Percentiles rank a stretch among this genome's conserved stretches.
Conservation (phyloP, 2,797 vertebrate genomes). For the Odontamblyopus lacepedii region DNA sequence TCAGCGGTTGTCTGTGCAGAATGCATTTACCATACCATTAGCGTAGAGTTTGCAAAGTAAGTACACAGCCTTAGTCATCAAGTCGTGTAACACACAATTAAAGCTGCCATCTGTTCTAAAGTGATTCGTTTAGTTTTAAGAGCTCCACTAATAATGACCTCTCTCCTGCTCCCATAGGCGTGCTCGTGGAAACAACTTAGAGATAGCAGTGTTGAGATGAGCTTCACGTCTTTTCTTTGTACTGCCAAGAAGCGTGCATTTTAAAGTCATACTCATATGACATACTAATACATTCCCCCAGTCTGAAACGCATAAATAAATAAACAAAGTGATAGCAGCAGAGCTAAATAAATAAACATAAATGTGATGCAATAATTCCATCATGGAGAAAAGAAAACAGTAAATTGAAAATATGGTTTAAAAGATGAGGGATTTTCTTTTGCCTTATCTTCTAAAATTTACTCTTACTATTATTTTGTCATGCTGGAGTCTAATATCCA, state of each 20-base stretch:
- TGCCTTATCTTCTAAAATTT: not conserved
- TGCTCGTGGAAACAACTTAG: not conserved
- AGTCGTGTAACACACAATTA: conserved; percentile 8
- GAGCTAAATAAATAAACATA: conserved; percentile 6
- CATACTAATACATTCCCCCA: conserved; percentile 3
- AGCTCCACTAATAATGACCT: conserved; percentile 6
- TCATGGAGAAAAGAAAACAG: not conserved
- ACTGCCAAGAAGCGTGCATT: conserved; percentile 3
- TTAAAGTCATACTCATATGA: not conserved
- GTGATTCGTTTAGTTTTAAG: conserved; percentile 8
- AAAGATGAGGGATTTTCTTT: not conserved
- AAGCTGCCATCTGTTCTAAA: conserved; percentile 13
- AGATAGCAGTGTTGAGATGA: not conserved
- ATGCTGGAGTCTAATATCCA: not conserved
- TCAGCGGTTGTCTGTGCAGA: conserved; percentile 1
- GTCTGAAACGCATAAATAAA: not conserved
- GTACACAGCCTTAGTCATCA: conserved; percentile 9
- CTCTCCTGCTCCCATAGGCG: not conserved
- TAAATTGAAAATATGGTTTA: not conserved
- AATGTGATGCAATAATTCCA: conserved; percentile 12
- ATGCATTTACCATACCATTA: conserved; percentile 18
- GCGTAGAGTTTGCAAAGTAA: conserved; percentile 11
- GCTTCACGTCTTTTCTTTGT: not conserved
- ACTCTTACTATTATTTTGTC: not conserved
- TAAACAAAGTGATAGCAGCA: conserved; percentile 2